These are phyloP conservation scores for Trigoniulus corallinus DNA, from an alignment of 1,140 invertebrate genomes.

Conservation along the genomic window DNA sequence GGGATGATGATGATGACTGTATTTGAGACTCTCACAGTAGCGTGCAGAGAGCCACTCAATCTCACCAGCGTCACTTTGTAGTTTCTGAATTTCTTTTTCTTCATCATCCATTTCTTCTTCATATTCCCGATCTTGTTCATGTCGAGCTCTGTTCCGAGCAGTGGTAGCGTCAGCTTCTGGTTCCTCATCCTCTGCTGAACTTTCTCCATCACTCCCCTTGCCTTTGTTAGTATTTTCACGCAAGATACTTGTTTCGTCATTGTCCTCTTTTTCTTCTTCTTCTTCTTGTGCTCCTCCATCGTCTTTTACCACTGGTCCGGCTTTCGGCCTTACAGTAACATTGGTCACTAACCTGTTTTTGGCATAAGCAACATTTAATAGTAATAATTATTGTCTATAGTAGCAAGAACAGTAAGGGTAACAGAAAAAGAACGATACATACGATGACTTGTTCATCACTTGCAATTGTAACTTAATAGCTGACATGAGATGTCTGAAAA, in stretches of 20 bases:
- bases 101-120: constrained; percentile 41
- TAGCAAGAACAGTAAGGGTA: no score
- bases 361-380: not conserved
- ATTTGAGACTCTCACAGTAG: no score
- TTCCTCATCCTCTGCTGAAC: constrained; percentile 41
- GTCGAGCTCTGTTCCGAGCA: constrained; percentile 34
- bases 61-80: constrained; percentile 2
- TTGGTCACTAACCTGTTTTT: constrained; percentile 2
- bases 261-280: constrained; percentile 24
- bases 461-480: not conserved
- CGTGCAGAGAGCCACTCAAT: no score
- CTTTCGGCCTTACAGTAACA: constrained; percentile 17
- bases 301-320: constrained; percentile 22
- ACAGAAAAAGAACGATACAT: not conserved
- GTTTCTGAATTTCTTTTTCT: constrained; percentile 24
- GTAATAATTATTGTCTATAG: no score
- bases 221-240: constrained; percentile 18
- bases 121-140: constrained; percentile 49
- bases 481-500: constrained; percentile 16
- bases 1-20: no score
- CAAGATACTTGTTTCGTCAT: constrained; percentile 18
- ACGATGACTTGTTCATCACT: constrained; percentile 3
- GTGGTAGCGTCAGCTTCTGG: constrained; percentile 38
- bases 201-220: constrained; percentile 34
- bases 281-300: constrained; percentile 23